A percentile compares a stretch with the other conserved stretches of the same genome.
phyloP scores from a whole-genome alignment of 2,797 vertebrate species.

The Rhinella marina region DNA sequence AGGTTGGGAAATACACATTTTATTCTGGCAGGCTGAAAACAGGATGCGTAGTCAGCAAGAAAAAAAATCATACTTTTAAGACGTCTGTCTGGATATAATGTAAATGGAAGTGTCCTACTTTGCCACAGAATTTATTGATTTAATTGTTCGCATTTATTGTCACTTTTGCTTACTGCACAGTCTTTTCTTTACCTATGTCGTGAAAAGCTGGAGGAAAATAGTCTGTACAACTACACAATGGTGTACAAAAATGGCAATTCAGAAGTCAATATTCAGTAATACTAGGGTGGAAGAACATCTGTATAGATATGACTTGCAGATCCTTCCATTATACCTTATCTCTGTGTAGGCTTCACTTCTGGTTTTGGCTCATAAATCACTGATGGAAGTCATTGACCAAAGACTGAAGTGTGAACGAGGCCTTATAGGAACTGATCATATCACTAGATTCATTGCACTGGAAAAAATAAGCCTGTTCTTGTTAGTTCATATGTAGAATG shows the following conservation, averaged over 20 bases:
- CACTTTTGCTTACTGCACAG: not conserved
- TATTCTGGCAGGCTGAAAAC: not conserved
- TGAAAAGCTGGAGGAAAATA: not conserved
- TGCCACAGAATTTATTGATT: not conserved
- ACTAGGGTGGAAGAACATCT: not conserved
- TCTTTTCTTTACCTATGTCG: not conserved
- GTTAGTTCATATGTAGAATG: too few relatives aligned
- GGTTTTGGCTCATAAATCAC: too few relatives aligned
- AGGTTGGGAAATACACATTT: not conserved
- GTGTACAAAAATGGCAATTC: too few relatives aligned
- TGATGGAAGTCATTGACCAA: too few relatives aligned
- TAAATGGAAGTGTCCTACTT: constrained; percentile 1
- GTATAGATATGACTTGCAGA: not conserved
- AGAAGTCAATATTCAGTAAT: not conserved
- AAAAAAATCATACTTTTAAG: constrained; percentile 1
- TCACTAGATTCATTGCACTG: not conserved
- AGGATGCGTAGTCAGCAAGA: not conserved
- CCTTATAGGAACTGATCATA: not conserved
- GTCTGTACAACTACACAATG: not conserved
- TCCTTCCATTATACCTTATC: too few relatives aligned
- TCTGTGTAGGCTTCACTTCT: too few relatives aligned
- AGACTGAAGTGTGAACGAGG: too few relatives aligned
- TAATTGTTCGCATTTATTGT: constrained; percentile 18
- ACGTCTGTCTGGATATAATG: constrained; percentile 3
- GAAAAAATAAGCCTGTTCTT: too few relatives aligned